These are phyloP conservation scores for Brachylomia viminalis DNA, from an alignment of 2,888 invertebrate species.

Conservation along the genomic window DNA sequence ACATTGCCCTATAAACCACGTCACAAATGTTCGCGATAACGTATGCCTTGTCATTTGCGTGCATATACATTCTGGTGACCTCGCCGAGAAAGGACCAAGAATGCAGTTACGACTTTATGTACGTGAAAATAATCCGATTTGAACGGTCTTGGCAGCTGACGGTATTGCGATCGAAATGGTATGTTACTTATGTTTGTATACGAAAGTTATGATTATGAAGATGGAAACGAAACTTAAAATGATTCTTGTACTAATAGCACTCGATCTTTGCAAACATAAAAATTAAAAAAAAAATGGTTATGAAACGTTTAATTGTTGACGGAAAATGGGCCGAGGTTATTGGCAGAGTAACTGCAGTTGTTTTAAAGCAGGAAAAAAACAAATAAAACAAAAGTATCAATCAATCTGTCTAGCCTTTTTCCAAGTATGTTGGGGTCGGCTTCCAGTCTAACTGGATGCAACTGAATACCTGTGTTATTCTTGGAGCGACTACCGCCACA, in stretches of 20 bases:
- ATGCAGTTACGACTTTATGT: slow-evolving; percentile 41
- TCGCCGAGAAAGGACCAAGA: slow-evolving; percentile 46
- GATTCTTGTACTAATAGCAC: neutral
- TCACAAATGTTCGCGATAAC: slow-evolving; percentile 60
- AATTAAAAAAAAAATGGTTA: neutral
- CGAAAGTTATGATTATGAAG: neutral
- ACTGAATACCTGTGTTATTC: too few relatives aligned
- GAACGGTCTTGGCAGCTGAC: slow-evolving; percentile 18
- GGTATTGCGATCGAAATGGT: neutral
- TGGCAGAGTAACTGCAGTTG: neutral
- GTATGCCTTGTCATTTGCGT: slow-evolving; percentile 64
- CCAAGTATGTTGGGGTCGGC: too few relatives aligned
- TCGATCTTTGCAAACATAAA: neutral
- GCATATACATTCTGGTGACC: slow-evolving; percentile 52
- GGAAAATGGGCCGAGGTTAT: neutral
- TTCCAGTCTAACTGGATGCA: too few relatives aligned
- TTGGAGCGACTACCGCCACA: too few relatives aligned
- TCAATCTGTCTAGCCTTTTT: too few relatives aligned
- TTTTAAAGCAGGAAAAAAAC: neutral
- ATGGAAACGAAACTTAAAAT: neutral
- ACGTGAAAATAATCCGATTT: slow-evolving; percentile 48
- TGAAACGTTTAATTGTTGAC: neutral
- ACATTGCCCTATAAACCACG: slow-evolving; percentile 73
- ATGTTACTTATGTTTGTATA: neutral
- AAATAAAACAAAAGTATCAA: too few relatives aligned